phyloP scores from a whole-genome alignment of 2,888 invertebrate species.

The Himalopsyche tibetana region DNA sequence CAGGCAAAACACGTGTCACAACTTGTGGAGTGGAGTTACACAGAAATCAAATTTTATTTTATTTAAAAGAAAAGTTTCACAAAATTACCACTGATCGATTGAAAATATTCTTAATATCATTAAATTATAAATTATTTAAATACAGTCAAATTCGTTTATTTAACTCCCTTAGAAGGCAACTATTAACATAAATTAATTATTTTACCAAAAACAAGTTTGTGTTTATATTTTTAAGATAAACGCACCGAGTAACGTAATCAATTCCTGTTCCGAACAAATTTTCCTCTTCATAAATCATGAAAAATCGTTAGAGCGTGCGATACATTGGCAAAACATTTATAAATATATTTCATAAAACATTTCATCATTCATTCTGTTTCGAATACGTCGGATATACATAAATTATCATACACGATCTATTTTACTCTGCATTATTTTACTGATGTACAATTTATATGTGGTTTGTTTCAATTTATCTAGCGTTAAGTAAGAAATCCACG shows the following conservation, averaged over 20 bases:
- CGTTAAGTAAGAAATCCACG: background rate
- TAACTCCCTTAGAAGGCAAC: too few species aligned
- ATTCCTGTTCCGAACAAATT: constrained; percentile 34
- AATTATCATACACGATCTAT: constrained; percentile 29
- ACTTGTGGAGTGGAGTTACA: too few species aligned
- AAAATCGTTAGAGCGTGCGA: constrained; percentile 38
- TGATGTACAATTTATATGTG: background rate
- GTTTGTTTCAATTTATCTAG: background rate
- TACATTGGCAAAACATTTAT: constrained; percentile 38
- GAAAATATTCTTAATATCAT: too few species aligned
- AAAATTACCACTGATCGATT: too few species aligned
- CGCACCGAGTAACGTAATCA: constrained; percentile 19
- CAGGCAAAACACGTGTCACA: too few species aligned
- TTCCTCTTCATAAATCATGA: constrained; percentile 38
- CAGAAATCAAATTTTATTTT: too few species aligned
- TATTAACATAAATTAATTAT: too few species aligned
- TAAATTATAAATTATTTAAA: too few species aligned
- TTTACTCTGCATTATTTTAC: background rate
- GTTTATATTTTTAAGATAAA: background rate
- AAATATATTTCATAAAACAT: constrained; percentile 38
- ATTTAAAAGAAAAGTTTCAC: too few species aligned
- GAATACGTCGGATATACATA: constrained; percentile 39
- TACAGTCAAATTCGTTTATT: too few species aligned
- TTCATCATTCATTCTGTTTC: constrained; percentile 20
- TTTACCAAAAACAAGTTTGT: too few species aligned